Evolutionary conservation across 1,140 invertebrate species (phyloP).

Genomic region (Tetramorium simillimum): DNA sequence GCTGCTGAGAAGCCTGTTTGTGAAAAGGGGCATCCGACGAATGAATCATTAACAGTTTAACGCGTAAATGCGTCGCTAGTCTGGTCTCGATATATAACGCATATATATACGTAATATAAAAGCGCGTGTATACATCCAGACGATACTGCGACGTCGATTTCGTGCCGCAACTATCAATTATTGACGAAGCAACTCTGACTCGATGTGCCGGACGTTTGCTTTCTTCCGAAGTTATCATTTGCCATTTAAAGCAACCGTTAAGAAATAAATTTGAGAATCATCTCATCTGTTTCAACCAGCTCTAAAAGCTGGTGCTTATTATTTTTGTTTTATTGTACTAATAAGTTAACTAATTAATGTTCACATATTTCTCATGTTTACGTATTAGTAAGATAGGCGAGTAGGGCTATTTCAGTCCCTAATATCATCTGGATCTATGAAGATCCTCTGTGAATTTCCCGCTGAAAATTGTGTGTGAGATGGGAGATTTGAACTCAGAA

Average conservation of each 20-base stretch:
- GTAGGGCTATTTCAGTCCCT: no score
- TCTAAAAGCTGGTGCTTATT: no score
- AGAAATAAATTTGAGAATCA: neutral
- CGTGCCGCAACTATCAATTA: conserved; percentile 53
- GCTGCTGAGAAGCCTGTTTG: neutral
- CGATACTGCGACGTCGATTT: neutral
- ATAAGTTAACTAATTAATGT: neutral
- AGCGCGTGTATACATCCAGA: neutral
- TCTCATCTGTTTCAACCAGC: neutral
- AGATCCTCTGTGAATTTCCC: no score
- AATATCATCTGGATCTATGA: no score
- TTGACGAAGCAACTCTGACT: neutral
- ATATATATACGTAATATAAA: neutral
- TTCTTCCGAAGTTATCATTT: neutral
- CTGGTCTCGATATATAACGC: conserved; percentile 40
- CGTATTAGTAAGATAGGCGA: neutral
- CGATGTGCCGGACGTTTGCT: neutral
- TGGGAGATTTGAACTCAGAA: no score
- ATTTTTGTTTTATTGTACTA: no score
- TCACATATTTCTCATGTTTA: neutral
- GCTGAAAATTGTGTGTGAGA: no score
- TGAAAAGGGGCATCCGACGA: conserved; percentile 25
- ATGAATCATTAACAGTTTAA: conserved; percentile 67
- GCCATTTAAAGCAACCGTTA: neutral
- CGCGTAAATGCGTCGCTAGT: conserved; percentile 46